A percentile compares a stretch with the other conserved stretches of the same genome.
These are phyloP conservation scores for Philopedon plagiatum DNA, from an alignment of 2,888 invertebrate genomes.

Conservation along the genomic window DNA sequence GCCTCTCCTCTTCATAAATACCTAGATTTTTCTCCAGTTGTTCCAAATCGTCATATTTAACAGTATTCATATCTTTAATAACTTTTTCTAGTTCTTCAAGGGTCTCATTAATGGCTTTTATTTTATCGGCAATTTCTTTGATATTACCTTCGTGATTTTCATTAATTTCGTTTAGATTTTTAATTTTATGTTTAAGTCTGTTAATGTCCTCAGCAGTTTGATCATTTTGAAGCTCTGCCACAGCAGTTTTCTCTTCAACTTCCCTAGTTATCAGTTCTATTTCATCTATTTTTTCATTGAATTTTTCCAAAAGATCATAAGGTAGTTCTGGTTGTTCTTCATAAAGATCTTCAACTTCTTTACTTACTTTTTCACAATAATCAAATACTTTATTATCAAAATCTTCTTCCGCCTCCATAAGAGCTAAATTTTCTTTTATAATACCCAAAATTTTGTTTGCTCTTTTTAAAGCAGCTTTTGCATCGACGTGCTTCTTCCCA, in stretches of 20 bases:
- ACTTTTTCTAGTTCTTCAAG: constrained; percentile 55
- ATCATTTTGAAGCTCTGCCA: constrained; percentile 56
- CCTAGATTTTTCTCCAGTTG: constrained; percentile 66
- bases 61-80: constrained; percentile 52
- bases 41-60: constrained; percentile 60
- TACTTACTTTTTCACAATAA: constrained; percentile 64
- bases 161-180: constrained; percentile 54
- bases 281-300: constrained; percentile 56
- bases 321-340: constrained; percentile 51
- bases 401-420: constrained; percentile 49
- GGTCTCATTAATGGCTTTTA: constrained; percentile 53
- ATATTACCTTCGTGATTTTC: constrained; percentile 51
- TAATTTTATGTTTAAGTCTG: constrained; percentile 53
- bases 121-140: constrained; percentile 49
- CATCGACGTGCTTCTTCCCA: constrained; percentile 69
- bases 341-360: constrained; percentile 62
- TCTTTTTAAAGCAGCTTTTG: constrained; percentile 71
- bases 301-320: constrained; percentile 55
- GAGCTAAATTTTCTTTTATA: constrained; percentile 63
- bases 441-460: constrained; percentile 70
- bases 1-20: constrained; percentile 53
- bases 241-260: constrained; percentile 50
- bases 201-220: constrained; percentile 53
- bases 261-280: constrained; percentile 54
- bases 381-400: constrained; percentile 59